Evolutionary conservation across 2,888 invertebrate genomes (phyloP).

Genomic region (Aspidiotus rigidus): DNA sequence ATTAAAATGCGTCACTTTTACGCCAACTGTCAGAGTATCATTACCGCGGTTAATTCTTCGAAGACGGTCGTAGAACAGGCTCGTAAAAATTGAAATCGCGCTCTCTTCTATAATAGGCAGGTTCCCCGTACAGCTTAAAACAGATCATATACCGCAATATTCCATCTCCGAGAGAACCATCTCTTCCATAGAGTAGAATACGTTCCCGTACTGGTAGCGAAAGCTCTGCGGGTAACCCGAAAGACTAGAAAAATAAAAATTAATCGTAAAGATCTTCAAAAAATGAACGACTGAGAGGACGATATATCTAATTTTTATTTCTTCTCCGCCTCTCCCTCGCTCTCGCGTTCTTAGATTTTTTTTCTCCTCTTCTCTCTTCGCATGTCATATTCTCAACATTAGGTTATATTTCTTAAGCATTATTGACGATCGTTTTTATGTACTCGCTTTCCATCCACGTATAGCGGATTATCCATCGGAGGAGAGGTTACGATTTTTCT

Average conservation of each 20-base stretch:
- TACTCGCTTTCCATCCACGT: conserved; percentile 16
- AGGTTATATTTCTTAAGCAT: conserved; percentile 25
- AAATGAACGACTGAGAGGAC: neutral
- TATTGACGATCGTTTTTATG: conserved; percentile 29
- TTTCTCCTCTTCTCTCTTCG: conserved; percentile 11
- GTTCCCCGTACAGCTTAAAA: too few relatives aligned
- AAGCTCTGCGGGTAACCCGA: conserved; percentile 25
- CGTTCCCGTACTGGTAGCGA: conserved; percentile 13
- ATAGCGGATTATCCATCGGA: conserved; percentile 3
- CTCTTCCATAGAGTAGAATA: too few relatives aligned
- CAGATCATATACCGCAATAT: too few relatives aligned
- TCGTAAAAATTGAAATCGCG: too few relatives aligned
- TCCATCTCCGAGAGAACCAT: too few relatives aligned
- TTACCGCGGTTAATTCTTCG: too few relatives aligned
- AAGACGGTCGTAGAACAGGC: too few relatives aligned
- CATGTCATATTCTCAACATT: conserved; percentile 27
- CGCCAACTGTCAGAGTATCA: too few relatives aligned
- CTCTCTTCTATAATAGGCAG: too few relatives aligned
- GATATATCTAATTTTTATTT: too few relatives aligned
- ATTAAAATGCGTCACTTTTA: too few relatives aligned
- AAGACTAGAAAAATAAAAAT: conserved; percentile 21
- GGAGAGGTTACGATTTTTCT: conserved; percentile 9
- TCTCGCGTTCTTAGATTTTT: neutral
- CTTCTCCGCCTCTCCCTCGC: too few relatives aligned
- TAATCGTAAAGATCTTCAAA: conserved; percentile 31